Percentiles rank a stretch among this genome's conserved stretches.
Evolutionary conservation across 2,113 vertebrate species (phyloP).

Genomic region (Cebidichthys violaceus): DNA sequence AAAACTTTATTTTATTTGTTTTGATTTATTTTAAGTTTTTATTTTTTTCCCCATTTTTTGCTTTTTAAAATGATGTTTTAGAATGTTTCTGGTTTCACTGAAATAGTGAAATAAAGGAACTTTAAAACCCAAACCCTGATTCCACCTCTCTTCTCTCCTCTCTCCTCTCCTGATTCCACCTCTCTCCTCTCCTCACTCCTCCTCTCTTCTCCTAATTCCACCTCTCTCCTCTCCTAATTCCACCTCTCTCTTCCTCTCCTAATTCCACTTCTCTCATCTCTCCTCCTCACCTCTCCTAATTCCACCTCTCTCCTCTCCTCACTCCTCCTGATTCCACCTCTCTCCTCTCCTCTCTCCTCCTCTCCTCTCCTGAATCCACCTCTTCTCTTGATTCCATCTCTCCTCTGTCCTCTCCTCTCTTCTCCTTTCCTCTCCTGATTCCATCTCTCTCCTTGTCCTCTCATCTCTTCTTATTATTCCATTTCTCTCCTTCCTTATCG

Average conservation of each 20-base stretch:
- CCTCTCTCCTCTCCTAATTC: background rate
- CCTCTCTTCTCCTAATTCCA: background rate
- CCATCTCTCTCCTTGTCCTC: background rate
- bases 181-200: background rate
- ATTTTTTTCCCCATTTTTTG: too few relatives aligned
- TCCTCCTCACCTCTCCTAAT: background rate
- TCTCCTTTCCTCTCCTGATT: background rate
- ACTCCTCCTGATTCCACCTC: background rate
- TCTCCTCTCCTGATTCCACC: background rate
- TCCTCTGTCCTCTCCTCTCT: background rate
- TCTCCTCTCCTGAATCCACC: background rate
- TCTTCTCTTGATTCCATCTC: background rate
- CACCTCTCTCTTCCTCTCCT: background rate
- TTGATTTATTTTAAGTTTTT: too few relatives aligned
- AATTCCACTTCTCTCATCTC: background rate
- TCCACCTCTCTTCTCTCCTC: too few relatives aligned
- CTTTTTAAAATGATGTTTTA: too few relatives aligned
- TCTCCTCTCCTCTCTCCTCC: background rate
- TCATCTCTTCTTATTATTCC: background rate
- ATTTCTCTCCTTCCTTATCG: background rate
- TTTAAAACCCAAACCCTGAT: too few relatives aligned
- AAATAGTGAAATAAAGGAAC: too few relatives aligned
- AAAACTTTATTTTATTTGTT: too few relatives aligned
- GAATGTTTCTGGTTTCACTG: too few relatives aligned
- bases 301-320: background rate